These are phyloP conservation scores for Abscondita cerata DNA, from an alignment of 2,888 invertebrate species.

Conservation along the genomic window DNA sequence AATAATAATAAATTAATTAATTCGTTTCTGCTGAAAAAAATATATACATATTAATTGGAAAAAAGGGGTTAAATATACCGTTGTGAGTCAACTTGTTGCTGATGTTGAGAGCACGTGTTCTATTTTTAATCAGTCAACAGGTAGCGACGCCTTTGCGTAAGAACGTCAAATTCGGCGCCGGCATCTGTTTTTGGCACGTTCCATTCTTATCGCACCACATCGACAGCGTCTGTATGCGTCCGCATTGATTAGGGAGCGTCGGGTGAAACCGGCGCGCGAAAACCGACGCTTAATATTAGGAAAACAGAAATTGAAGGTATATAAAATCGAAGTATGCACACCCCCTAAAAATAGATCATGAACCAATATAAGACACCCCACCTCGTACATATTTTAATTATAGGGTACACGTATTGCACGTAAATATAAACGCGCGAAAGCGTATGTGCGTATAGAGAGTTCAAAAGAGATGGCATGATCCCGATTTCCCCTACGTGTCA, in stretches of 20 bases:
- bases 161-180: neutral
- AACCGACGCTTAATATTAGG: conserved; percentile 52
- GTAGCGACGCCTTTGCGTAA: neutral
- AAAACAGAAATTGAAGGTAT: conserved; percentile 42
- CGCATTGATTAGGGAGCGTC: conserved; percentile 52
- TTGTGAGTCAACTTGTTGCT: too few relatives aligned
- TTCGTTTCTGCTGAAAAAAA: too few relatives aligned
- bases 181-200: neutral
- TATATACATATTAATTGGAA: too few relatives aligned
- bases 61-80: too few relatives aligned
- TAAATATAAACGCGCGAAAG: conserved; percentile 10
- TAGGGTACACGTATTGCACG: conserved; percentile 36
- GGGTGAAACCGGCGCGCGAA: conserved; percentile 48
- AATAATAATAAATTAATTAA: too few relatives aligned
- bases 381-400: conserved; percentile 42
- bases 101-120: too few relatives aligned
- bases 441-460: neutral
- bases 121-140: neutral
- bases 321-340: conserved; percentile 43
- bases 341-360: conserved; percentile 53
- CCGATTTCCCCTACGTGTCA: conserved; percentile 8
- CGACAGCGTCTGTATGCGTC: conserved; percentile 48
- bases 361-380: conserved; percentile 43
- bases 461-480: conserved; percentile 2
- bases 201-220: neutral